Conservation (phyloP, 2,113 vertebrate species). For the Gavialis gangeticus region DNA sequence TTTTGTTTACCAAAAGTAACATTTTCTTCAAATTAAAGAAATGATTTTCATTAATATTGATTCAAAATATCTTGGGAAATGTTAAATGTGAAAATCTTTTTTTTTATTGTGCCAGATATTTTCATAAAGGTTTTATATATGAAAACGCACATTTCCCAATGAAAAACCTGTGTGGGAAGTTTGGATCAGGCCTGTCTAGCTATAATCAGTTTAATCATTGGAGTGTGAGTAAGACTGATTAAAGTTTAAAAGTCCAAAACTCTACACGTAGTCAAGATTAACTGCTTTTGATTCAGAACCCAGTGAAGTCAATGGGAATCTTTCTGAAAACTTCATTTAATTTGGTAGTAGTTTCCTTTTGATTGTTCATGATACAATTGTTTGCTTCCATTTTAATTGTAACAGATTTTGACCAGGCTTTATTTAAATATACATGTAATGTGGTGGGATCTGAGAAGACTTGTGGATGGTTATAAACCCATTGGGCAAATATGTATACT, state of each 20-base stretch:
- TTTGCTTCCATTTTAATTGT: not conserved
- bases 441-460: not conserved
- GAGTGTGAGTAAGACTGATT: not conserved
- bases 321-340: not conserved
- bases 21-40: not conserved
- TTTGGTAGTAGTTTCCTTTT: not conserved
- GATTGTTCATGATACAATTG: rapidly evolving
- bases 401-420: not conserved
- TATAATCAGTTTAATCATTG: not conserved
- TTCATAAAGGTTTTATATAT: not conserved
- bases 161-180: not conserved
- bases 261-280: not conserved
- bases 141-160: not conserved
- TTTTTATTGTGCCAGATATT: not conserved
- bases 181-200: not conserved
- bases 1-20: not conserved
- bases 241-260: not conserved
- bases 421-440: not conserved
- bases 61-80: not conserved
- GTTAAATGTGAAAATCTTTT: not conserved
- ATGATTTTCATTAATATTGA: not conserved
- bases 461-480: not conserved
- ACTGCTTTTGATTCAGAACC: not conserved
- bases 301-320: rapidly evolving
- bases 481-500: not conserved